A percentile compares a stretch with the other conserved stretches of the same genome.
Conservation (phyloP, 1,140 invertebrate species). For the Portunus trituberculatus region DNA sequence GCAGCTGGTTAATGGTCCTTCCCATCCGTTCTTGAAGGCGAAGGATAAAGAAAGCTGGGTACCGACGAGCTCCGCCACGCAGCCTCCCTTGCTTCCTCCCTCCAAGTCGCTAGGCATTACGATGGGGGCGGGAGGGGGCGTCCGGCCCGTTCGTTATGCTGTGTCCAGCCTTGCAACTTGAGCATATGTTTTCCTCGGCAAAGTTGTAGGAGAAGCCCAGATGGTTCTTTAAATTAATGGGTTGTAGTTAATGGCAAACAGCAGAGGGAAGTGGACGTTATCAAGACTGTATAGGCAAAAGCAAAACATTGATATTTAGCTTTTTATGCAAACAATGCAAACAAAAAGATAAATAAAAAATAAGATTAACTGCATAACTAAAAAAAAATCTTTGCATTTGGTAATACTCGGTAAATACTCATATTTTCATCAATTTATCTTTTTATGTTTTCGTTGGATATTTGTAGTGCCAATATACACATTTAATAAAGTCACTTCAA, state of each 20-base stretch:
- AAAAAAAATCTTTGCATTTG: background rate
- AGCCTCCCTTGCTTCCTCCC: conserved; percentile 47
- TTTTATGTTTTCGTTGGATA: background rate
- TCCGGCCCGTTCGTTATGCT: conserved; percentile 70
- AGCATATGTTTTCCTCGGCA: conserved; percentile 73
- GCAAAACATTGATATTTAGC: background rate
- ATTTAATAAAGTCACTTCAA: too few species aligned
- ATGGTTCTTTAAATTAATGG: conserved; percentile 75
- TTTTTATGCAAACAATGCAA: background rate
- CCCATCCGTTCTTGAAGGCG: conserved; percentile 20
- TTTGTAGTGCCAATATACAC: background rate
- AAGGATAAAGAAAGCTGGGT: conserved; percentile 29
- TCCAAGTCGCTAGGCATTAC: conserved; percentile 65
- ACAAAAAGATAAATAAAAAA: background rate
- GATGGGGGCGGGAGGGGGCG: conserved; percentile 35
- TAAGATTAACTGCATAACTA: background rate
- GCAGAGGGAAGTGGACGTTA: conserved; percentile 65
- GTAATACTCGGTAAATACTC: background rate
- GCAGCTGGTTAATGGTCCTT: conserved; percentile 59
- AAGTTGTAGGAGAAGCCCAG: conserved; percentile 75
- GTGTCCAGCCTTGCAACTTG: conserved; percentile 73
- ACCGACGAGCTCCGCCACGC: background rate
- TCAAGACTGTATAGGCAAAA: conserved; percentile 24
- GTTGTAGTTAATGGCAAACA: conserved; percentile 69
- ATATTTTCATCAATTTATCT: background rate